Percentiles rank a stretch among this genome's conserved stretches.
Conservation (phyloP, 1,140 invertebrate species). For the Lasaia peninsularis region DNA sequence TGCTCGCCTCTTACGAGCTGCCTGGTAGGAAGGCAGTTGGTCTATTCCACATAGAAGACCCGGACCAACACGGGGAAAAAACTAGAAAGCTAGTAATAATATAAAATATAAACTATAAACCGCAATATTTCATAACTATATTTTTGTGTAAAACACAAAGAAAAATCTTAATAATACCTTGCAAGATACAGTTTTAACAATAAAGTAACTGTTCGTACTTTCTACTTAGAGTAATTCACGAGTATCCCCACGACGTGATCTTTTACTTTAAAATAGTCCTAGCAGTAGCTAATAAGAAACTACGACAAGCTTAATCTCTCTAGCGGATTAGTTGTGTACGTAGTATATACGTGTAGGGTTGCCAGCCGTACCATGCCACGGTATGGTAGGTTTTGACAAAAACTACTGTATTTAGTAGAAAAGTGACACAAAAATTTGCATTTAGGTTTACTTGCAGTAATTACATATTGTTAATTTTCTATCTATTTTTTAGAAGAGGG, state of each 20-base stretch:
- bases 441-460: too few species aligned
- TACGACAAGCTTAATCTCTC: not conserved
- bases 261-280: slow-evolving; percentile 3
- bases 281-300: not conserved
- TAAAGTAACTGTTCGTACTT: not conserved
- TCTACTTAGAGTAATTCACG: not conserved
- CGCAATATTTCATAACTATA: too few species aligned
- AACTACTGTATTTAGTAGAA: too few species aligned
- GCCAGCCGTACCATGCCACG: not conserved
- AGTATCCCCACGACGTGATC: not conserved
- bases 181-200: not conserved
- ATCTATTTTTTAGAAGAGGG: too few species aligned
- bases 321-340: slow-evolving; percentile 2
- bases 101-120: too few species aligned
- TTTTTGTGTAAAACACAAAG: not conserved
- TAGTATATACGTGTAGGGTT: not conserved
- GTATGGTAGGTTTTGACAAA: too few species aligned
- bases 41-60: too few species aligned
- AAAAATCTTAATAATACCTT: not conserved
- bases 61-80: too few species aligned
- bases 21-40: too few species aligned
- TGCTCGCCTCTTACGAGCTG: not conserved
- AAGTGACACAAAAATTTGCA: too few species aligned
- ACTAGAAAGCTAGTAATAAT: too few species aligned
- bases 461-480: too few species aligned